A percentile compares a stretch with the other conserved stretches of the same genome.
These are phyloP conservation scores for Ditula angustiorana DNA, from an alignment of 2,888 invertebrate species.

Conservation along the genomic window DNA sequence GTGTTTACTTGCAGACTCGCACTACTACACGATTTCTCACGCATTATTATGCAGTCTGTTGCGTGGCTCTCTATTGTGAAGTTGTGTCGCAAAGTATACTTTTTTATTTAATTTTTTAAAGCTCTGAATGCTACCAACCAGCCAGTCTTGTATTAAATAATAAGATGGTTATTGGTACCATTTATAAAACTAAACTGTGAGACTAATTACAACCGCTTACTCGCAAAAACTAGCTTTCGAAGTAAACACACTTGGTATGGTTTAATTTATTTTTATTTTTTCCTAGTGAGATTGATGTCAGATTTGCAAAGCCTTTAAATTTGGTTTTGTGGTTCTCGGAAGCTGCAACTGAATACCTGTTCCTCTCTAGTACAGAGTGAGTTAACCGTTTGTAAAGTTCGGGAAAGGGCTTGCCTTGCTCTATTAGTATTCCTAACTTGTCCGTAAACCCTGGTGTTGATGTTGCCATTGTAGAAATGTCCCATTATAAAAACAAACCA, in stretches of 20 bases:
- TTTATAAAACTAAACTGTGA: conserved; percentile 3
- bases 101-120: neutral
- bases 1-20: conserved; percentile 45
- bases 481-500: neutral
- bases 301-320: conserved; percentile 55
- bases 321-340: conserved; percentile 59
- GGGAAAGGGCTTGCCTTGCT: conserved; percentile 42
- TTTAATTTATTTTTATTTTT: conserved; percentile 54
- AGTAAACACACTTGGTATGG: conserved; percentile 11
- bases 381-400: conserved; percentile 50
- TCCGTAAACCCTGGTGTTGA: conserved; percentile 37
- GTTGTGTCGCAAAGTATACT: conserved; percentile 21
- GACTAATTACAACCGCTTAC: conserved; percentile 1
- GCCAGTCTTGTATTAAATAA: neutral
- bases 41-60: conserved; percentile 37
- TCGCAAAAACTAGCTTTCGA: neutral
- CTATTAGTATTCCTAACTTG: conserved; percentile 46
- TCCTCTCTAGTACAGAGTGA: conserved; percentile 54
- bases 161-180: conserved; percentile 8
- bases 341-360: conserved; percentile 48
- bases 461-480: conserved; percentile 2
- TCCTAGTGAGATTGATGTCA: conserved; percentile 63
- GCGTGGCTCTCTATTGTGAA: conserved; percentile 32
- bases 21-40: conserved; percentile 34
- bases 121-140: conserved; percentile 15